Evolutionary conservation across 2,888 invertebrate species (phyloP).

Genomic region (Machimus atricapillus): DNA sequence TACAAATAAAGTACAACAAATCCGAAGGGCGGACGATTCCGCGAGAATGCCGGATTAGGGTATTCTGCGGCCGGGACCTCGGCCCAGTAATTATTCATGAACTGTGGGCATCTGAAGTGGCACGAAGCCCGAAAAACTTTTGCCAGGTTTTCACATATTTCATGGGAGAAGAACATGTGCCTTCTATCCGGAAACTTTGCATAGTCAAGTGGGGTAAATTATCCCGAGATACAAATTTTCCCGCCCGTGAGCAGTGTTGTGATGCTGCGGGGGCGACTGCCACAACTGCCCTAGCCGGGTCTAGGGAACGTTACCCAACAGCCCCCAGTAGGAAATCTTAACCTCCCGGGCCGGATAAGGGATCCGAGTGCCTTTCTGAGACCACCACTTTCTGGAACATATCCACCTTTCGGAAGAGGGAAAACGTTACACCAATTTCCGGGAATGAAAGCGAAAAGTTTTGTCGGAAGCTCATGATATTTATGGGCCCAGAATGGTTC

Average conservation of each 20-base stretch:
- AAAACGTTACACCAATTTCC: slow-evolving; percentile 39
- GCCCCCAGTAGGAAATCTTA: slow-evolving; percentile 18
- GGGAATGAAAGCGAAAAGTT: slow-evolving; percentile 36
- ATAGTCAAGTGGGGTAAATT: slow-evolving; percentile 37
- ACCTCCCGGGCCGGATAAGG: slow-evolving; percentile 29
- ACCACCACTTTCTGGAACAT: not conserved
- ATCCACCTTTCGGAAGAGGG: slow-evolving; percentile 31
- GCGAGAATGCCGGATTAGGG: not conserved
- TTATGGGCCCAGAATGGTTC: slow-evolving; percentile 25
- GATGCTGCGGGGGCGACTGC: not conserved
- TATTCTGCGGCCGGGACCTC: not conserved
- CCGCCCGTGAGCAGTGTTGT: not conserved
- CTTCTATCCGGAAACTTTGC: slow-evolving; percentile 34
- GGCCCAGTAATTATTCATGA: slow-evolving; percentile 35
- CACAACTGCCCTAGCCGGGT: not conserved
- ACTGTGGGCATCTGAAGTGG: slow-evolving; percentile 32
- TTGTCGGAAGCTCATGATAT: slow-evolving; percentile 38
- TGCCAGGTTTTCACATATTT: slow-evolving; percentile 30
- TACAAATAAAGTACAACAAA: not conserved
- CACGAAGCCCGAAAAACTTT: slow-evolving; percentile 22
- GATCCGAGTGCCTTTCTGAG: slow-evolving; percentile 14
- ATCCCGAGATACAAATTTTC: slow-evolving; percentile 36
- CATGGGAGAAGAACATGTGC: slow-evolving; percentile 39
- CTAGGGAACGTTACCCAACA: not conserved
- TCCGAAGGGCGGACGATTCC: not conserved